These are phyloP conservation scores for Epicampocera succincta DNA, from an alignment of 2,888 invertebrate genomes.

Conservation along the genomic window DNA sequence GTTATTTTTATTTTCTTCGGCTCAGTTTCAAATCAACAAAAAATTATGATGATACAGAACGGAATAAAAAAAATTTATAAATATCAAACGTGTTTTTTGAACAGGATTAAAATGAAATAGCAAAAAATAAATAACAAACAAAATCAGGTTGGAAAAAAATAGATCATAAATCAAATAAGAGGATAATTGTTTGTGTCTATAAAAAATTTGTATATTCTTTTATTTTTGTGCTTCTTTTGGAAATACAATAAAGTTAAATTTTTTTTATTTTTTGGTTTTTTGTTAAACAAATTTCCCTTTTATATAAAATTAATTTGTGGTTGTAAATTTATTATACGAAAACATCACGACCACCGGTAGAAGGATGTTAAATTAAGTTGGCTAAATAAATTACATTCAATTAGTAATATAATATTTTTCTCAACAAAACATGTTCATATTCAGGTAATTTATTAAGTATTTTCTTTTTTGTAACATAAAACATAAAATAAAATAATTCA, in stretches of 20 bases:
- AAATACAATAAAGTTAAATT: slow-evolving; percentile 12
- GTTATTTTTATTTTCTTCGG: slow-evolving; percentile 54
- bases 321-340: slow-evolving; percentile 46
- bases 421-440: slow-evolving; percentile 10
- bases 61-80: neutral
- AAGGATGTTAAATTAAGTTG: slow-evolving; percentile 51
- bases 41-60: slow-evolving; percentile 4
- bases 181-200: slow-evolving; percentile 10
- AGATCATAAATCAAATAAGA: slow-evolving; percentile 45
- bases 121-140: neutral
- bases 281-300: slow-evolving; percentile 61
- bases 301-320: slow-evolving; percentile 53
- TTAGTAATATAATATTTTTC: neutral
- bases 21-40: slow-evolving; percentile 38
- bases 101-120: slow-evolving; percentile 2
- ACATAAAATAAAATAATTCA: slow-evolving; percentile 5
- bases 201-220: slow-evolving; percentile 27
- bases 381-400: slow-evolving; percentile 68
- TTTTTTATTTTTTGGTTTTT: neutral
- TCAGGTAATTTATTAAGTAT: neutral
- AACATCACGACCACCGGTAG: slow-evolving; percentile 33
- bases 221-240: slow-evolving; percentile 29
- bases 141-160: neutral
- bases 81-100: neutral
- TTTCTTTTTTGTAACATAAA: neutral